Base-by-base conservation (phyloP, 2,888 invertebrate species). In the Beris morrisii region DNA sequence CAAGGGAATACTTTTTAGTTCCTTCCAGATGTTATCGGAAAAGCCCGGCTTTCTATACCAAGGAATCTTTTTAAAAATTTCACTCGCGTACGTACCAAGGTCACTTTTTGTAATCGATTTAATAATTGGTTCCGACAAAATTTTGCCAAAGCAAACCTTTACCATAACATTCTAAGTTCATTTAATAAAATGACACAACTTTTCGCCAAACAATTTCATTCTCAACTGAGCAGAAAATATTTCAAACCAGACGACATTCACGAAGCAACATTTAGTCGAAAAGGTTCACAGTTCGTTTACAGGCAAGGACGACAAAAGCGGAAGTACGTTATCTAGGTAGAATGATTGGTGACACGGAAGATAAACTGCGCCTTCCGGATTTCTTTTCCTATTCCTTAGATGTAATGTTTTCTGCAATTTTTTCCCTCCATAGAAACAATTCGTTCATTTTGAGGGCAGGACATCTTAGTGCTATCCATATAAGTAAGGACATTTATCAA, bases 141-240 rank as follows among this genome's bases (percentile, higher is more conserved):
- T 22, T 22, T 22, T 22, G 22, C 22, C 22, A 22, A 22, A 22
- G 3, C 22, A 22, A 22, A 22, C 22, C 22, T 22, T 22, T 22
- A 22, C 22, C 22, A 22, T 3, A 22, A 1, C 22, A 22, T 3
- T 22, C 22, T 22, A 22, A 22, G 22, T 22, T 43, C 9, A 56
- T 56, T 56, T 56, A 44, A 56, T 43, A 45, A 58, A 58, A 58
- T 45, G 30, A 46, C 44, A 38, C 38, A 44, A 1, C 50, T 52
- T 52, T 61, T 61, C 50, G 50, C 38, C 52, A 38, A 61, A 38
- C 46, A 56, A 65, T 65, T 65, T 65, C 38, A 56, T 56, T 56
- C 65, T 65, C 38, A 56, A 65, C 56, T 38, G 22, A 65, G 65
- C 65, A 22, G 55, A 56, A 65, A 65, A 65, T 55, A 55, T 56